Evolutionary conservation across 2,888 invertebrate genomes (phyloP).

Genomic region (Morpho achilles): DNA sequence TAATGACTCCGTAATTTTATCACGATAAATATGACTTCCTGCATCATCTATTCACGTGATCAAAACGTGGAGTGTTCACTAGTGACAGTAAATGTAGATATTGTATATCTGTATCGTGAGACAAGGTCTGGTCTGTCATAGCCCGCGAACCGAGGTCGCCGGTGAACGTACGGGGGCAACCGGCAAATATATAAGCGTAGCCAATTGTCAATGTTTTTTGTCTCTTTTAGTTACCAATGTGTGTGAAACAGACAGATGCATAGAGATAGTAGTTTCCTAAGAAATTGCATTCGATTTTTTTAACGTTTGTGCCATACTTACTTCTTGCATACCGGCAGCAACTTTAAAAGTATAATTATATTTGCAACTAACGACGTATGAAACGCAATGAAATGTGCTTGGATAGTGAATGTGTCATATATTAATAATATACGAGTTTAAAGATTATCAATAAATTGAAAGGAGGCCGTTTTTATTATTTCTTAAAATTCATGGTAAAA

Average conservation of each 20-base stretch:
- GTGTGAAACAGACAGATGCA: constrained; percentile 22
- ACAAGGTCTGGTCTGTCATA: constrained; percentile 60
- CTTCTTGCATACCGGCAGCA: background rate
- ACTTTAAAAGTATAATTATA: background rate
- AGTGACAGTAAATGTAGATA: constrained; percentile 40
- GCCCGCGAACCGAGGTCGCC: constrained; percentile 55
- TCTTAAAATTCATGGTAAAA: too few relatives aligned
- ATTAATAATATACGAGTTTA: background rate
- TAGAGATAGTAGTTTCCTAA: constrained; percentile 25
- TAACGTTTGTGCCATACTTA: constrained; percentile 9
- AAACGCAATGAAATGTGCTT: background rate
- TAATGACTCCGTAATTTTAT: constrained; percentile 5
- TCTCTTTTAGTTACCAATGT: constrained; percentile 30
- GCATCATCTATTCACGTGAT: constrained; percentile 25
- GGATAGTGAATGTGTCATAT: background rate
- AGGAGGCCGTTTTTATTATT: too few relatives aligned
- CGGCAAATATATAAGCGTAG: constrained; percentile 52
- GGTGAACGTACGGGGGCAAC: constrained; percentile 63
- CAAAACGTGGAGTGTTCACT: constrained; percentile 20
- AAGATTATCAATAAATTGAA: too few relatives aligned
- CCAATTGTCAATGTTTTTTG: constrained; percentile 41
- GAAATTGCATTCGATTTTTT: constrained; percentile 22
- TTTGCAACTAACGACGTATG: background rate
- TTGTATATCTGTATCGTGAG: constrained; percentile 46
- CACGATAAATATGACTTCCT: constrained; percentile 26